These are phyloP conservation scores for Ceratina japonica DNA, from an alignment of 1,140 invertebrate species.

Conservation along the genomic window DNA sequence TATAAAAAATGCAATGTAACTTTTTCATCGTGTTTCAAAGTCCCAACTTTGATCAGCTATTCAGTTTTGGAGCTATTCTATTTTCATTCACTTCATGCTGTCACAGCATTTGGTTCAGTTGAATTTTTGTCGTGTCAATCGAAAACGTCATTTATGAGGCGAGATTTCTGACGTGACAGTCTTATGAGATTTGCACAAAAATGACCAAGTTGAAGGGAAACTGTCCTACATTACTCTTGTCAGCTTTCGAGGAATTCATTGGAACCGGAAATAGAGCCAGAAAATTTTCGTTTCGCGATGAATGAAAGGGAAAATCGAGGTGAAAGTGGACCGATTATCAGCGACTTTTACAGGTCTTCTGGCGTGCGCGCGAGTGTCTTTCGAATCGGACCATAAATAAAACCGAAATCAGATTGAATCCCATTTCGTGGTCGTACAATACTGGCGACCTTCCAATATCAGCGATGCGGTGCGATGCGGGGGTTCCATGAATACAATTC, in stretches of 20 bases:
- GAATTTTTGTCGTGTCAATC: no score
- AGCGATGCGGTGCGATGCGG: slow-evolving; percentile 1
- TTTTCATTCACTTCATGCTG: no score
- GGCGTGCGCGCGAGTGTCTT: slow-evolving; percentile 12
- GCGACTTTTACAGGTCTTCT: slow-evolving; percentile 10
- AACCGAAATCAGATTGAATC: slow-evolving; percentile 62
- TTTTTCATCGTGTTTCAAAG: no score
- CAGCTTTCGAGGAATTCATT: not conserved
- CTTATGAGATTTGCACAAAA: no score
- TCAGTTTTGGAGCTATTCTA: no score
- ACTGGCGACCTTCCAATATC: slow-evolving; percentile 65
- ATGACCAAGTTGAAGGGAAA: no score
- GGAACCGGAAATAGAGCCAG: no score
- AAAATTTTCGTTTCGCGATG: not conserved
- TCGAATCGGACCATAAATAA: slow-evolving; percentile 52
- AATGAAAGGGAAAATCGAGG: slow-evolving; percentile 42
- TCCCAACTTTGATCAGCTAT: no score
- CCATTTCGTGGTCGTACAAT: slow-evolving; percentile 55
- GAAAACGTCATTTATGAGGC: no score
- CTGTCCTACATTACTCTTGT: not conserved
- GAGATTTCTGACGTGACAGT: no score
- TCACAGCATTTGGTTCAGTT: no score
- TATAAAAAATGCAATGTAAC: not conserved
- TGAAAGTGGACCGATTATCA: slow-evolving; percentile 50
- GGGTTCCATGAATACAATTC: slow-evolving; percentile 47